Evolutionary conservation across 2,113 vertebrate species (phyloP).

Genomic region (Raja brachyura): DNA sequence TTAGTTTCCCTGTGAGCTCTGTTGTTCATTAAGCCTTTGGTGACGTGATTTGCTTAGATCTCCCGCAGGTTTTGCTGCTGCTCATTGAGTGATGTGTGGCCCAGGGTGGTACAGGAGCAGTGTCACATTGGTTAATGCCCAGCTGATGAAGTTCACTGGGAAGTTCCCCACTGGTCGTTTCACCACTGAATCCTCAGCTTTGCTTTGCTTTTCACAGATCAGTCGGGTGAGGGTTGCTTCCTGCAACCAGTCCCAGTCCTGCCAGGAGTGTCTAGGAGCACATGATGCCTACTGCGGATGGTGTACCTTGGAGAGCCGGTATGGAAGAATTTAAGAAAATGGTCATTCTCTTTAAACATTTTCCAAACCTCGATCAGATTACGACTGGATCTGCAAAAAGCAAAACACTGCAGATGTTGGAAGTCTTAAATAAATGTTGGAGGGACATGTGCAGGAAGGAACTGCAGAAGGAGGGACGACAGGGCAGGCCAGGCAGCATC

Average conservation of each 20-base stretch:
- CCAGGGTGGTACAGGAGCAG: too few species aligned
- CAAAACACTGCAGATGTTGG: too few species aligned
- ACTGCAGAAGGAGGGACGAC: too few species aligned
- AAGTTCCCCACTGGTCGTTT: not conserved
- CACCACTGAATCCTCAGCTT: not conserved
- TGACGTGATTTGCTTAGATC: not conserved
- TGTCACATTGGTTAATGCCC: too few species aligned
- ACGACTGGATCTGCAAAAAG: not conserved
- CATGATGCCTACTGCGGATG: constrained; percentile 87
- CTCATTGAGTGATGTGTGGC: too few species aligned
- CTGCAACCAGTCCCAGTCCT: constrained; percentile 70
- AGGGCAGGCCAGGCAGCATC: too few species aligned
- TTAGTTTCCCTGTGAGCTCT: not conserved
- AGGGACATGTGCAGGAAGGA: too few species aligned
- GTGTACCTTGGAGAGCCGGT: constrained; percentile 91
- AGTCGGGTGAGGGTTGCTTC: constrained; percentile 76
- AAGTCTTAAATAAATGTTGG: too few species aligned
- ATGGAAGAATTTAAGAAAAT: constrained; percentile 38
- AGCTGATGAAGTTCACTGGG: too few species aligned
- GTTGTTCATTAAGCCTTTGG: not conserved
- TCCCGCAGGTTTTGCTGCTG: too few species aligned
- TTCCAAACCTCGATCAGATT: not conserved
- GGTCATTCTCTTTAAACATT: not conserved
- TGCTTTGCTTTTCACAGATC: constrained; percentile 59
- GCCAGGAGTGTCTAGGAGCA: constrained; percentile 70